phyloP scores from a whole-genome alignment of 1,140 invertebrate genomes.

The Drosophila arizonae region DNA sequence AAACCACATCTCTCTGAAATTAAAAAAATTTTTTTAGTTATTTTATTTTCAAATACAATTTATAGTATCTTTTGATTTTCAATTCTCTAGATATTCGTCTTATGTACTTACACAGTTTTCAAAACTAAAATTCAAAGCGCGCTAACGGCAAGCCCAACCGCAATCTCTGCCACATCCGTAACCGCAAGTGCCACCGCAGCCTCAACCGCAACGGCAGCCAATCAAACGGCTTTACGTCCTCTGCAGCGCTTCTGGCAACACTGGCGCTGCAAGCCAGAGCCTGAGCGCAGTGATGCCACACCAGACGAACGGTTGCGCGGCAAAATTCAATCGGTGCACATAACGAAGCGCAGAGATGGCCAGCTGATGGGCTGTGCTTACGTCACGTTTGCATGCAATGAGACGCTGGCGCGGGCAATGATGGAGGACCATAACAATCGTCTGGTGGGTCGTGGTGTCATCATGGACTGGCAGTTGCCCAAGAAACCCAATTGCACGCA shows the following conservation, averaged over 20 bases:
- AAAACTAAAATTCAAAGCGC: neutral
- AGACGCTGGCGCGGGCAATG: slow-evolving; percentile 32
- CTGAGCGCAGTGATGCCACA: neutral
- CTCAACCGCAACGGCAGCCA: neutral
- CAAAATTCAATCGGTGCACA: slow-evolving; percentile 44
- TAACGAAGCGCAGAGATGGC: slow-evolving; percentile 40
- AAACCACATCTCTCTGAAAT: neutral
- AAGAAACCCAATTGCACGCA: slow-evolving; percentile 5
- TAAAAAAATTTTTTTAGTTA: no score
- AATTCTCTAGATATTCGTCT: slow-evolving; percentile 31
- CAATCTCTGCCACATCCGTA: neutral
- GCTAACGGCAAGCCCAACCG: neutral
- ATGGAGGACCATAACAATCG: slow-evolving; percentile 16
- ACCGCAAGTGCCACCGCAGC: neutral
- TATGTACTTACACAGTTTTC: slow-evolving; percentile 39
- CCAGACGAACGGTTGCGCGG: slow-evolving; percentile 27
- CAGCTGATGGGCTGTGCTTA: slow-evolving; percentile 49
- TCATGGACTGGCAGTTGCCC: slow-evolving; percentile 41
- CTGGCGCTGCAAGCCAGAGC: neutral
- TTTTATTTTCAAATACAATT: neutral
- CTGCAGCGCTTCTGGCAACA: slow-evolving; percentile 45
- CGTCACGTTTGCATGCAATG: slow-evolving; percentile 42
- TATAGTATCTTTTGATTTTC: slow-evolving; percentile 9
- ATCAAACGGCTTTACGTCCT: neutral
- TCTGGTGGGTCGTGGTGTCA: slow-evolving; percentile 35